A percentile compares a stretch with the other conserved stretches of the same genome.
Conservation (phyloP, 2,113 vertebrate species). For the Eidolon helvum region DNA sequence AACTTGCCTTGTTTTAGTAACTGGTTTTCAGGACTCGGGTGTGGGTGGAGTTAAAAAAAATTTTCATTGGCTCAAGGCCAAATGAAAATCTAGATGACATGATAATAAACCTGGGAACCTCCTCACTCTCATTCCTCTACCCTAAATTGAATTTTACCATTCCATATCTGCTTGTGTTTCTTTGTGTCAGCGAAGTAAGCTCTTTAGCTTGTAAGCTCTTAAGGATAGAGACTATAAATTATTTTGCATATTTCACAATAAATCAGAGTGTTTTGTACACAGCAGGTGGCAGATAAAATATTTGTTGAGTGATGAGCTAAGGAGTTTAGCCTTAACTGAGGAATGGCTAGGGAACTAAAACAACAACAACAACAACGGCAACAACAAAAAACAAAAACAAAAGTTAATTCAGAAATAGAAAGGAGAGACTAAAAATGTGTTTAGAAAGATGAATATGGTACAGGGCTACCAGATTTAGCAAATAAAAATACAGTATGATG, state of each 20-base stretch:
- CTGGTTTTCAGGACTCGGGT: background rate
- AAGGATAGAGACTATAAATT: background rate
- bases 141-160: background rate
- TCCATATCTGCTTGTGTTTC: background rate
- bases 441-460: background rate
- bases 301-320: background rate
- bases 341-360: background rate
- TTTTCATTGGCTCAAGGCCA: conserved; percentile 20
- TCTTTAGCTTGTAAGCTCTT: background rate
- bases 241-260: background rate
- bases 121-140: background rate
- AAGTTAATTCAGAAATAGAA: background rate
- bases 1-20: conserved; percentile 22
- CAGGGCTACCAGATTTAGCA: background rate
- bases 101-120: background rate
- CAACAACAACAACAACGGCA: background rate
- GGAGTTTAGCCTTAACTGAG: background rate
- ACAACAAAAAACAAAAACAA: background rate
- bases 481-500: background rate
- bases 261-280: background rate
- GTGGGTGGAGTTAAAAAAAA: background rate
- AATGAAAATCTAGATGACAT: background rate
- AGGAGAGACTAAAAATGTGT: background rate
- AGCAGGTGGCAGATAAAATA: background rate
- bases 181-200: background rate